Evolutionary conservation across 2,113 vertebrate species (phyloP).

Genomic region (Nycticorax nycticorax): DNA sequence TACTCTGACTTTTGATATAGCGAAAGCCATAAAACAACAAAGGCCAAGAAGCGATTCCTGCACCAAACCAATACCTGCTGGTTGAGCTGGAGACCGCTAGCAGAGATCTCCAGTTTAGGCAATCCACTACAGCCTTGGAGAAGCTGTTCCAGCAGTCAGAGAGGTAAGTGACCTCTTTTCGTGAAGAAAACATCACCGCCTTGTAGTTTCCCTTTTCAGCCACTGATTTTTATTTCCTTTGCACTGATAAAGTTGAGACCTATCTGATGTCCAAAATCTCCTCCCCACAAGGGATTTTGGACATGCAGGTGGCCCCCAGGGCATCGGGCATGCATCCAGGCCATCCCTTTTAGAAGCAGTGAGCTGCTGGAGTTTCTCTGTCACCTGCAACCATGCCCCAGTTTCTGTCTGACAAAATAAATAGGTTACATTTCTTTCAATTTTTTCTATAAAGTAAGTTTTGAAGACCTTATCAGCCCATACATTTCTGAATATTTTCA

Average conservation of each 20-base stretch:
- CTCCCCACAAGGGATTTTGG: neutral
- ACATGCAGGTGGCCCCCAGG: neutral
- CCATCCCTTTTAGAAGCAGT: neutral
- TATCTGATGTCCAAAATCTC: neutral
- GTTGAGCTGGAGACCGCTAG: neutral
- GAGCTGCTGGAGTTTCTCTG: neutral
- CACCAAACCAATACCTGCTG: neutral
- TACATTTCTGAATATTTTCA: neutral
- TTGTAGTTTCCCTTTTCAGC: neutral
- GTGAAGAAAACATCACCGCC: neutral
- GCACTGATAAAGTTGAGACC: neutral
- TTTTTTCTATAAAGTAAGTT: neutral
- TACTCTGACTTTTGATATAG: slow-evolving; percentile 1
- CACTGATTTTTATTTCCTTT: neutral
- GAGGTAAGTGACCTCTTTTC: neutral
- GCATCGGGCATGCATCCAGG: neutral
- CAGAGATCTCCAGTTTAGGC: neutral
- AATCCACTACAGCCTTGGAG: neutral
- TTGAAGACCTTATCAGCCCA: neutral
- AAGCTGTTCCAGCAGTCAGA: neutral
- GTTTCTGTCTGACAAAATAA: neutral
- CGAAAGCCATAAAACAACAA: neutral
- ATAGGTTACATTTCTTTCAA: neutral
- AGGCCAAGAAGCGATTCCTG: neutral
- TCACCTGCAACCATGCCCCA: neutral